Evolutionary conservation across 2,888 invertebrate species (phyloP).

Genomic region (Plagodis pulveraria): DNA sequence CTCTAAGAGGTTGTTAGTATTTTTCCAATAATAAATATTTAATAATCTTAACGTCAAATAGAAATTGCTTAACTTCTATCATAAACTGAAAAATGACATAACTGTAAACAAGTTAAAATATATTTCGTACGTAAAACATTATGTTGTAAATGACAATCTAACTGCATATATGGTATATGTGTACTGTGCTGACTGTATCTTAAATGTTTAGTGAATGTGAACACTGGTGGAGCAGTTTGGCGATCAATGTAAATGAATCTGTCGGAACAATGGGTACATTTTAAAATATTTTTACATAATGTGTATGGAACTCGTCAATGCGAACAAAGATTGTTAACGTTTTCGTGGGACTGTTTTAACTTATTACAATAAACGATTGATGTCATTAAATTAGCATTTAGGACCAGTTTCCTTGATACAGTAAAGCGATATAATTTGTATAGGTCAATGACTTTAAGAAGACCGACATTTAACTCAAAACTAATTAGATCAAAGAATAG

Average conservation of each 20-base stretch:
- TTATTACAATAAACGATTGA: slow-evolving; percentile 17
- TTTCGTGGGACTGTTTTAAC: slow-evolving; percentile 26
- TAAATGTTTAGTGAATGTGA: background rate
- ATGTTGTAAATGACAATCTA: too few species aligned
- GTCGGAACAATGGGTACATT: slow-evolving; percentile 41
- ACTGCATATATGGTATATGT: too few species aligned
- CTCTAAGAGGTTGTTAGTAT: too few species aligned
- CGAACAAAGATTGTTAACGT: slow-evolving; percentile 45
- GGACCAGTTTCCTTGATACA: slow-evolving; percentile 18
- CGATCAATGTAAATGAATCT: slow-evolving; percentile 24
- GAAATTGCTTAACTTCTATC: too few species aligned
- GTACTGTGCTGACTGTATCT: too few species aligned
- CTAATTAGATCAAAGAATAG: slow-evolving; percentile 1
- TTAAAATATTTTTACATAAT: slow-evolving; percentile 41
- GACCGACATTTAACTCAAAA: slow-evolving; percentile 5
- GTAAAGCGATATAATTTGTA: slow-evolving; percentile 16
- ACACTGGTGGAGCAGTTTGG: slow-evolving; percentile 13
- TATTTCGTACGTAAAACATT: too few species aligned
- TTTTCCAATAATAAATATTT: too few species aligned
- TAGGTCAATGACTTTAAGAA: slow-evolving; percentile 7
- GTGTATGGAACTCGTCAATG: slow-evolving; percentile 37
- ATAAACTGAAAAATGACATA: too few species aligned
- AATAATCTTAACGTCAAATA: too few species aligned
- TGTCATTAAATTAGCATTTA: slow-evolving; percentile 1
- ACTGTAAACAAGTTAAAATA: too few species aligned